Percentiles rank a stretch among this genome's conserved stretches.
These are phyloP conservation scores for Alcedo quadribrachys DNA, from an alignment of 2,797 vertebrate species.

Conservation along the genomic window DNA sequence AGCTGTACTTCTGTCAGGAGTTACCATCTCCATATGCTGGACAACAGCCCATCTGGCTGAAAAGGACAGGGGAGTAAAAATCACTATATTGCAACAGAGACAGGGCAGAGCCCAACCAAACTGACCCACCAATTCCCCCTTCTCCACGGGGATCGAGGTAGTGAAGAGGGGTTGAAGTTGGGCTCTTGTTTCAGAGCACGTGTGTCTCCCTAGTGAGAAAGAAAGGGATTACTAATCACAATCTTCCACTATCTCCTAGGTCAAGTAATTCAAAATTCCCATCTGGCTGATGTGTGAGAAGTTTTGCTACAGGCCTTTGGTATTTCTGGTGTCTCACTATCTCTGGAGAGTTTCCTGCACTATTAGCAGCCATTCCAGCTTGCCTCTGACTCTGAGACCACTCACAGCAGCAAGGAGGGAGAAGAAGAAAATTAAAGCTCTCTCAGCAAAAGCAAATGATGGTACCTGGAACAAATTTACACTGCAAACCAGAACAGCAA, in stretches of 20 bases:
- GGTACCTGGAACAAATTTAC: background rate
- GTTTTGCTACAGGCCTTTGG: background rate
- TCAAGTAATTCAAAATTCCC: slow-evolving; percentile 14
- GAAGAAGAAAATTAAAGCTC: slow-evolving; percentile 33
- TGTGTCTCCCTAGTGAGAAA: background rate
- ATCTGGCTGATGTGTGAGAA: background rate
- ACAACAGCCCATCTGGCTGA: background rate
- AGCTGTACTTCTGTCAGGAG: background rate
- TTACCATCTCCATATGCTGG: background rate
- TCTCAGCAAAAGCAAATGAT: background rate
- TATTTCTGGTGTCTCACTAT: slow-evolving; percentile 1
- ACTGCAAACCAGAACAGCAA: background rate
- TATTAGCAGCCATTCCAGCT: slow-evolving; percentile 13
- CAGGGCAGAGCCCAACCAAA: background rate
- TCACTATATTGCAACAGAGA: background rate
- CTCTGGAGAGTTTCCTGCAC: slow-evolving; percentile 15
- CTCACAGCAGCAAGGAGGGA: background rate
- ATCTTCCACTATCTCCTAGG: background rate
- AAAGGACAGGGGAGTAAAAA: background rate
- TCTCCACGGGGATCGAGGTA: background rate
- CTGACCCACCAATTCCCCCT: background rate
- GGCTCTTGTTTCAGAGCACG: background rate
- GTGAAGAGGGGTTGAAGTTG: background rate
- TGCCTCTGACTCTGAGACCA: background rate
- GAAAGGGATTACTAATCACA: background rate